phyloP scores from a whole-genome alignment of 92 coral and sea anemone species.

The Montipora capitata region DNA sequence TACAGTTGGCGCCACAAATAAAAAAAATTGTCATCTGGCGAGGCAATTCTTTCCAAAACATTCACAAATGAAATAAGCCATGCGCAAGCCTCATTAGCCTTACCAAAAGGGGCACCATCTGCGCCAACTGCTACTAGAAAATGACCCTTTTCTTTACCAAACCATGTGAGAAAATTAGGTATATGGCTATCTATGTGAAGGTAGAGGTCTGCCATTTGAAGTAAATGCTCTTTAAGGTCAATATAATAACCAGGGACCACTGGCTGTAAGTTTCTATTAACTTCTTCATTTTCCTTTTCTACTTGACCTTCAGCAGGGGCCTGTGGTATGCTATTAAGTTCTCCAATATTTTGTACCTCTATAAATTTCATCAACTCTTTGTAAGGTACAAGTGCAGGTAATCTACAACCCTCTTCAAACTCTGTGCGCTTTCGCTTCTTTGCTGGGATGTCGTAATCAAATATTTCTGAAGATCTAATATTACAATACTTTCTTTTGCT shows the following conservation, averaged over 20 bases:
- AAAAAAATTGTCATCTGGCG: conserved; percentile 77
- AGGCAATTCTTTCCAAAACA: conserved; percentile 76
- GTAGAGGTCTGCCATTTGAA: conserved; percentile 73
- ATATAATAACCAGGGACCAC: conserved; percentile 68
- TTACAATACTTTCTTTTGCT: conserved; percentile 68
- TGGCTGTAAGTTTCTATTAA: conserved; percentile 41
- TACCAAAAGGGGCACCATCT: conserved; percentile 88
- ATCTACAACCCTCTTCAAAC: conserved; percentile 60
- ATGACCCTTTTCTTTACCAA: conserved; percentile 74
- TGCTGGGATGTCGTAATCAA: conserved; percentile 51
- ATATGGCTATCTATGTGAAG: conserved; percentile 49
- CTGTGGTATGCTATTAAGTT: conserved; percentile 66
- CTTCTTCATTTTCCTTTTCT: conserved; percentile 68
- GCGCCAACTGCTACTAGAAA: conserved; percentile 83
- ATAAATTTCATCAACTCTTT: conserved; percentile 77
- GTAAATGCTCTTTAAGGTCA: conserved; percentile 65
- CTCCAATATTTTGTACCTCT: conserved; percentile 68
- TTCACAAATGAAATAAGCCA: conserved; percentile 84
- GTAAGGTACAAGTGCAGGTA: conserved; percentile 71
- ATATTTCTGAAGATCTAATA: conserved; percentile 49
- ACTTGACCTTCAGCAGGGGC: conserved; percentile 65
- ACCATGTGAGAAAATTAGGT: conserved; percentile 73
- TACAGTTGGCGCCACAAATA: conserved; percentile 78
- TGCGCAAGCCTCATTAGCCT: conserved; percentile 78
- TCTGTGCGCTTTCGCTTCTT: conserved; percentile 55